Conservation (phyloP, 1,140 invertebrate species). For the Drosophila equinoxialis region DNA sequence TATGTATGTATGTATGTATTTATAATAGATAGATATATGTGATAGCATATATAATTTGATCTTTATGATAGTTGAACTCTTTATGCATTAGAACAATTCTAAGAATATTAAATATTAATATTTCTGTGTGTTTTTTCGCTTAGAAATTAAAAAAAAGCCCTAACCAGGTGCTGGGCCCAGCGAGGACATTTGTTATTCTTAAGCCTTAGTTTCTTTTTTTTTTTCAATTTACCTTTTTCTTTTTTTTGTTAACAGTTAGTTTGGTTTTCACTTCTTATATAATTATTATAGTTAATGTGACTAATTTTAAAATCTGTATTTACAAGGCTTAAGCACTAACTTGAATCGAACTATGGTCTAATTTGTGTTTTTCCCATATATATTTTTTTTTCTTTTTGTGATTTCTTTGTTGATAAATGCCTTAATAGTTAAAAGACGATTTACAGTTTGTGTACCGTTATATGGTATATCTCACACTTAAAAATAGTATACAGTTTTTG, state of each 20-base stretch:
- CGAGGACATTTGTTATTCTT: slow-evolving; percentile 30
- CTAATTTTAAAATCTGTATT: slow-evolving; percentile 36
- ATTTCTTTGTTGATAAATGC: slow-evolving; percentile 42
- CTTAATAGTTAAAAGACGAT: slow-evolving; percentile 42
- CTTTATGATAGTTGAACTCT: slow-evolving; percentile 62
- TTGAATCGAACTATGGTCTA: slow-evolving; percentile 21
- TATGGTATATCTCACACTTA: slow-evolving; percentile 45
- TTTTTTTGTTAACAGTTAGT: slow-evolving; percentile 15
- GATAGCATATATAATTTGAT: slow-evolving; percentile 48
- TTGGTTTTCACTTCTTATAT: slow-evolving; percentile 33
- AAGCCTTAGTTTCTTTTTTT: slow-evolving; percentile 29
- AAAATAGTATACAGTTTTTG: slow-evolving; percentile 34
- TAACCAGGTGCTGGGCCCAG: slow-evolving; percentile 29
- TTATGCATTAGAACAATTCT: slow-evolving; percentile 76
- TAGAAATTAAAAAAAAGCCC: slow-evolving; percentile 22
- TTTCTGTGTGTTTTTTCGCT: slow-evolving; percentile 57
- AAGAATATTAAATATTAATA: slow-evolving; percentile 82
- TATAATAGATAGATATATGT: slow-evolving; percentile 22
- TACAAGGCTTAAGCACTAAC: slow-evolving; percentile 36
- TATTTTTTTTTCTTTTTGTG: slow-evolving; percentile 3
- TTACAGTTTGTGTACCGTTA: slow-evolving; percentile 46
- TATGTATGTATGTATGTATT: slow-evolving; percentile 32
- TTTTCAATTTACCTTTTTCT: slow-evolving; percentile 20
- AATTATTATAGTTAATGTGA: slow-evolving; percentile 32
- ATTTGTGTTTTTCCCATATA: slow-evolving; percentile 45